phyloP scores from a whole-genome alignment of 2,113 vertebrate genomes.

The Sisor rabdophorus region DNA sequence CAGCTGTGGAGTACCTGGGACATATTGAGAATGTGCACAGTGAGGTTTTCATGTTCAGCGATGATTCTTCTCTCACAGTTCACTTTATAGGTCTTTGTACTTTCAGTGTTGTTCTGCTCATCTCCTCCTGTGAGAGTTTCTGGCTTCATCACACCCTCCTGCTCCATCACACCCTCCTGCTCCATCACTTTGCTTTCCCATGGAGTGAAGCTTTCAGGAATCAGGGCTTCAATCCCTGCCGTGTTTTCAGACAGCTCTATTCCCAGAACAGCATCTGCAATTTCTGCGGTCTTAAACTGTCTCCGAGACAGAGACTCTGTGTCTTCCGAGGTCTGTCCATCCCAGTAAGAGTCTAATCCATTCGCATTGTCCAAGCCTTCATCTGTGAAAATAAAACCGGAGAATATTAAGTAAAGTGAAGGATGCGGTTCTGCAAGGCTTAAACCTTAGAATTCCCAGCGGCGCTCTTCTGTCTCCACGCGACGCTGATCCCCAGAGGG shows the following conservation, averaged over 20 bases:
- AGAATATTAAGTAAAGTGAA: background rate
- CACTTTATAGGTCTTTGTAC: conserved; percentile 81
- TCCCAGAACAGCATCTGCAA: conserved; percentile 76
- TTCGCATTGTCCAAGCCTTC: conserved; percentile 51
- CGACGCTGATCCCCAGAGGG: background rate
- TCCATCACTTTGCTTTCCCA: conserved; percentile 57
- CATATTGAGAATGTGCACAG: conserved; percentile 82
- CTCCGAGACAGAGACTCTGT: conserved; percentile 49
- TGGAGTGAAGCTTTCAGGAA: conserved; percentile 65
- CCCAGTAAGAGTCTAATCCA: conserved; percentile 39
- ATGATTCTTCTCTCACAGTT: conserved; percentile 85
- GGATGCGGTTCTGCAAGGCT: background rate
- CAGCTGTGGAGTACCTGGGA: conserved; percentile 74
- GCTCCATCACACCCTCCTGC: conserved; percentile 52
- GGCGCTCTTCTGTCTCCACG: background rate
- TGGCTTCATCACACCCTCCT: conserved; percentile 46
- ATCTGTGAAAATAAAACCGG: conserved; percentile 48
- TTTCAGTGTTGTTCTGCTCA: conserved; percentile 78
- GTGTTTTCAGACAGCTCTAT: conserved; percentile 61
- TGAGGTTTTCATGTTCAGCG: conserved; percentile 67
- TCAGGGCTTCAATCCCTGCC: conserved; percentile 70
- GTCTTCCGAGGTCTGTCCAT: conserved; percentile 58
- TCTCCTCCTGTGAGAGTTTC: conserved; percentile 59
- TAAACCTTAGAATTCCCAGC: background rate
- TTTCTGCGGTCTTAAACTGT: conserved; percentile 75